A percentile compares a stretch with the other conserved stretches of the same genome.
These are phyloP conservation scores for Nothura maculosa DNA, from an alignment of 2,797 vertebrate genomes.

Conservation along the genomic window DNA sequence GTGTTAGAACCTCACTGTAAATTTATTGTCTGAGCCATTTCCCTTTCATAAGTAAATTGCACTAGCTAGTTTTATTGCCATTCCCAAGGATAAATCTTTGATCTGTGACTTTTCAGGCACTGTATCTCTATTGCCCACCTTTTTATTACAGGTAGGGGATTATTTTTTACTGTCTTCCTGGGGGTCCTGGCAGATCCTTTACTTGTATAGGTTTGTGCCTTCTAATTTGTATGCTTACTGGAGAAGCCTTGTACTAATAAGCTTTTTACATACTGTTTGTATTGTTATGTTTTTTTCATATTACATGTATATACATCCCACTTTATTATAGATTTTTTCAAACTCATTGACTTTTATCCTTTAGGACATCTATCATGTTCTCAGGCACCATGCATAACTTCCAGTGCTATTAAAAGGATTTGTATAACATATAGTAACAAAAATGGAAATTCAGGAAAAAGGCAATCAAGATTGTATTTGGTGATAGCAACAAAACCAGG, in stretches of 20 bases:
- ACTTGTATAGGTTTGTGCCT: conserved; percentile 52
- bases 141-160: conserved; percentile 73
- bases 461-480: not conserved
- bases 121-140: conserved; percentile 68
- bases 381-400: not conserved
- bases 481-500: not conserved
- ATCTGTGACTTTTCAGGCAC: conserved; percentile 61
- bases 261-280: conserved; percentile 18
- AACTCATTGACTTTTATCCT: not conserved
- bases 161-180: conserved; percentile 65
- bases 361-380: not conserved
- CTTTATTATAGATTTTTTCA: conserved; percentile 11
- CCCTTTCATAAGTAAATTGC: conserved; percentile 82
- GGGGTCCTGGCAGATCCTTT: conserved; percentile 66
- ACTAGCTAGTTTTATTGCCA: conserved; percentile 77
- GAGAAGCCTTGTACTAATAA: conserved; percentile 61
- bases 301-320: not conserved
- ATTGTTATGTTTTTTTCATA: not conserved
- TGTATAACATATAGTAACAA: not conserved
- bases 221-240: conserved; percentile 61
- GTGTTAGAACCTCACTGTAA: conserved; percentile 55
- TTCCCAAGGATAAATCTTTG: conserved; percentile 78
- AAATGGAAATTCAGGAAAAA: not conserved
- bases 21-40: conserved; percentile 76
- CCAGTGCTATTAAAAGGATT: not conserved